A percentile compares a stretch with the other conserved stretches of the same genome.
Evolutionary conservation across 2,888 invertebrate species (phyloP).

Genomic region (Drosophila gaucha): DNA sequence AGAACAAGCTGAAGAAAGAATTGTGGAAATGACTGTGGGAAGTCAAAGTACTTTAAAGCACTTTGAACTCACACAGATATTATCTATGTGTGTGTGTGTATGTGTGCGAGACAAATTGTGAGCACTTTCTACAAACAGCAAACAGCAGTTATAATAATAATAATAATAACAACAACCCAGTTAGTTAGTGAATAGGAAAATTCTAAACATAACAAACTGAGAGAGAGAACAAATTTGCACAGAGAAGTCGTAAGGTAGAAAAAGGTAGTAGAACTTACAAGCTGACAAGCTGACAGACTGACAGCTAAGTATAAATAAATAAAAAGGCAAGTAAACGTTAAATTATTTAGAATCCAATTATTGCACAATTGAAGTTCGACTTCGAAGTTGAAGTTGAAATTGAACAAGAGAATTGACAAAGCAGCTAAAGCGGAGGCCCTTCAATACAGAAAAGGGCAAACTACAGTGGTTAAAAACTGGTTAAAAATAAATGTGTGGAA

Average conservation of each 20-base stretch:
- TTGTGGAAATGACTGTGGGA: conserved; percentile 65
- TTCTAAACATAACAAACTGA: conserved; percentile 51
- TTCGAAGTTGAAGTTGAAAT: conserved; percentile 10
- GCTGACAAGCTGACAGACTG: conserved; percentile 29
- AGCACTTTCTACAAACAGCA: conserved; percentile 62
- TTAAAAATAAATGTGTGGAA: too few relatives aligned
- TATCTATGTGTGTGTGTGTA: conserved; percentile 9
- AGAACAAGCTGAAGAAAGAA: conserved; percentile 9
- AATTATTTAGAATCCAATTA: conserved; percentile 37
- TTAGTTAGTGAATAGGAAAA: conserved; percentile 67
- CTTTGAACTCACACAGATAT: conserved; percentile 66
- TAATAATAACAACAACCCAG: conserved; percentile 56
- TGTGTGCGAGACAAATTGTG: conserved; percentile 56
- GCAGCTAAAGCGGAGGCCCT: not conserved
- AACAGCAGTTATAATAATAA: conserved; percentile 30
- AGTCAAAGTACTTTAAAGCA: conserved; percentile 78
- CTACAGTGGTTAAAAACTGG: too few relatives aligned
- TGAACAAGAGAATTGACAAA: conserved; percentile 3
- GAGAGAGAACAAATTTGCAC: conserved; percentile 2
- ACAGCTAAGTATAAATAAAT: conserved; percentile 47
- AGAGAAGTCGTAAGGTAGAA: conserved; percentile 16
- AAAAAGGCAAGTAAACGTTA: conserved; percentile 61
- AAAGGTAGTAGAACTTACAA: conserved; percentile 33
- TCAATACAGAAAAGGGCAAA: too few relatives aligned
- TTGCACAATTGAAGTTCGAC: conserved; percentile 50